Conservation (phyloP, 2,888 invertebrate genomes). For the Timema podura region DNA sequence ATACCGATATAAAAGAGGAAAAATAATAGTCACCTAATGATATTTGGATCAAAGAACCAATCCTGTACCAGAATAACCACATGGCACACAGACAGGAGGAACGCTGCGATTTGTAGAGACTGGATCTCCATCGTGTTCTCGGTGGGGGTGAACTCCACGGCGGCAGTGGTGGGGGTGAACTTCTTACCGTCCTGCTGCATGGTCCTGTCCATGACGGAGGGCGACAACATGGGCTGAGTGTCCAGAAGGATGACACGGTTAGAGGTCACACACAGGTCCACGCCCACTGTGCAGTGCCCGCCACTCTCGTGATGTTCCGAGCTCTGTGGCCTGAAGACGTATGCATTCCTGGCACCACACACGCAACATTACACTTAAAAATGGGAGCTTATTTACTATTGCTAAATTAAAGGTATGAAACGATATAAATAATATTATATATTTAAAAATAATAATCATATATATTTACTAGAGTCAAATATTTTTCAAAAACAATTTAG, state of each 20-base stretch:
- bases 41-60: constrained; percentile 81
- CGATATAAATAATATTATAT: no score
- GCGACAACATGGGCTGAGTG: constrained; percentile 73
- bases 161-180: constrained; percentile 48
- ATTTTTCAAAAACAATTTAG: no score
- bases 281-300: constrained; percentile 65
- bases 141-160: constrained; percentile 56
- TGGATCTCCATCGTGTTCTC: constrained; percentile 63
- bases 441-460: no score
- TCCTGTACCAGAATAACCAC: constrained; percentile 84
- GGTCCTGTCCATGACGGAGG: constrained; percentile 60
- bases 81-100: constrained; percentile 86
- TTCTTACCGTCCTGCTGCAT: constrained; percentile 50
- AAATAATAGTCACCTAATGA: constrained; percentile 55
- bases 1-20: no score
- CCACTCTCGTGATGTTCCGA: constrained; percentile 62
- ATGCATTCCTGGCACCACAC: constrained; percentile 23
- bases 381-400: neutral
- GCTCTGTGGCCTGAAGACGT: constrained; percentile 52
- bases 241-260: constrained; percentile 82
- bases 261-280: constrained; percentile 69
- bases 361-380: neutral
- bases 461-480: no score
- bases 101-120: constrained; percentile 75
- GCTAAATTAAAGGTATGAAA: no score